Base-by-base conservation (phyloP, 2,797 vertebrate genomes). In the Yasuhikotakia modesta region DNA sequence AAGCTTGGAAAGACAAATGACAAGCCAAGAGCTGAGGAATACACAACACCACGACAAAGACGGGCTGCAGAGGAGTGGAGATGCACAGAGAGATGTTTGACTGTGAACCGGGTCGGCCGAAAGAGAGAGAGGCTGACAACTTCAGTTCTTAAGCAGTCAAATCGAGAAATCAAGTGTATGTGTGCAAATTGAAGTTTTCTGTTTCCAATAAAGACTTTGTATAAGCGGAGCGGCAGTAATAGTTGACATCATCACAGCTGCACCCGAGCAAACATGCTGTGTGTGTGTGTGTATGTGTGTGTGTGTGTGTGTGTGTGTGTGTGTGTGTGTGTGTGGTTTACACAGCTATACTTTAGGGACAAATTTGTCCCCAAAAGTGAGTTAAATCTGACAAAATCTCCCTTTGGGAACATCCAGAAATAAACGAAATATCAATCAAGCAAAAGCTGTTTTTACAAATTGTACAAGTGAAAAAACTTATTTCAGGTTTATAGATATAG, bases 231-330 rank as follows among this genome's bases (percentile, higher is more conserved):
- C 94, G 92, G 94, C 93, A 91, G 91, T 93, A 89, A 90, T 85
- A 84, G 86, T 93, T 97, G 95, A 96, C 95, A 94, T 96, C 95
- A 94, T 96, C 94, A 97, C 88, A 94, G 95, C 87, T 90, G 94
- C 95, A 96, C 95, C 95, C 95, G 90, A 91, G 55, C 57, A 61
- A 66, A 58, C 5, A 61, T 61, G 17, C 58, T 30, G 27, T 39
- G 39, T 30, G 39, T 73, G 57, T 61, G 24, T 48, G 39, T 53
- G 48, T 21, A 4, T 27, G 27, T 69, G 24, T 32, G 27, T 8
- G 39, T 13, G 48, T 8, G 52, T 13, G 48, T 8, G 52, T 13
- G 69, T 12, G 50, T 14, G 14, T n/a, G n/a, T n/a, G 27, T 69
- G 24, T 32, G 27, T 8, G 39, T 13, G 48, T 8, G 52, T 13